Conservation (phyloP, 1,140 invertebrate genomes). For the Cydia strobilella region DNA sequence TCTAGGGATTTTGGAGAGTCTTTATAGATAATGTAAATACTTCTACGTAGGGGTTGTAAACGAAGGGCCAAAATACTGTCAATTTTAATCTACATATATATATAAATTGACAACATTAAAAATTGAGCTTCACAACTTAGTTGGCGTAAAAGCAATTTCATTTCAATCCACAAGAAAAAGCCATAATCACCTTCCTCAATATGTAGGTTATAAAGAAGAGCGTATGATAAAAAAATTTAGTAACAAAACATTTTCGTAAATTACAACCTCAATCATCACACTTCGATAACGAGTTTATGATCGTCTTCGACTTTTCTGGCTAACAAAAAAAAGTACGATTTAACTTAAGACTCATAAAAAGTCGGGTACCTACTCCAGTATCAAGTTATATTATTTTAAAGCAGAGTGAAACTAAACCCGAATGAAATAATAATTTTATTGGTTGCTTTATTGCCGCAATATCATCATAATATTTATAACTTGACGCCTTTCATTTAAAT, state of each 20-base stretch:
- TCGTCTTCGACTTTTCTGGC: background rate
- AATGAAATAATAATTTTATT: conserved; percentile 30
- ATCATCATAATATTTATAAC: conserved; percentile 29
- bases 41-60: background rate
- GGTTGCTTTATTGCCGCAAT: conserved; percentile 26
- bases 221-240: background rate
- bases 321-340: background rate
- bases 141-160: too few species aligned
- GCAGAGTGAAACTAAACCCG: conserved; percentile 4
- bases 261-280: background rate
- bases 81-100: background rate
- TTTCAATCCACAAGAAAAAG: too few species aligned
- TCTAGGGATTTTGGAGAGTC: background rate
- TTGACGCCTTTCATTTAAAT: conserved; percentile 26
- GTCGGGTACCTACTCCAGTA: background rate
- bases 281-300: conserved; percentile 1
- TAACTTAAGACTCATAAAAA: background rate
- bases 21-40: background rate
- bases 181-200: too few species aligned
- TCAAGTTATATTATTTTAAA: conserved; percentile 30
- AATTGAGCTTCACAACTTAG: background rate
- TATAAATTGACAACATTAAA: background rate
- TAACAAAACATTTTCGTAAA: background rate
- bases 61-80: background rate
- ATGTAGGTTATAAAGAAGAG: background rate